phyloP scores from a whole-genome alignment of 2,797 vertebrate genomes.

The Craterocephalus amniculus region DNA sequence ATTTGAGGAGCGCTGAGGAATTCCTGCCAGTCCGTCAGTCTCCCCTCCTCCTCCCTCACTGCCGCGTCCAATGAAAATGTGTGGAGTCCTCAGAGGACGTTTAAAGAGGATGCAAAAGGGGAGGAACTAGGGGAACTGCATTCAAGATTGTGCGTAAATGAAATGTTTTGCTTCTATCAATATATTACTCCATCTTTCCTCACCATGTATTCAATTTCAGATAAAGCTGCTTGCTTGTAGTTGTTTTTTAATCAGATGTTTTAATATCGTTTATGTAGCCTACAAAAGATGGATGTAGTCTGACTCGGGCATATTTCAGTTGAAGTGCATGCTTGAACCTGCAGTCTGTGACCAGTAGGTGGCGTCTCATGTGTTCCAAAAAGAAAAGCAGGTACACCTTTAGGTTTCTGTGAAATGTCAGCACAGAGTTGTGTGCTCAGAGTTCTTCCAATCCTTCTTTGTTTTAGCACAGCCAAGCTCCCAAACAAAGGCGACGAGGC shows the following conservation, averaged over 20 bases:
- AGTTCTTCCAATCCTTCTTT: no score
- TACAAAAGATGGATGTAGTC: not conserved
- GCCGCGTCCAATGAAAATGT: slow-evolving; percentile 72
- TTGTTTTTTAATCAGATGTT: not conserved
- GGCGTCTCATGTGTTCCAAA: not conserved
- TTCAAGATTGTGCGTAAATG: not conserved
- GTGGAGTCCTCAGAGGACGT: slow-evolving; percentile 50
- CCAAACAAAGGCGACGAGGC: no score
- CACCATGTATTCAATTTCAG: not conserved
- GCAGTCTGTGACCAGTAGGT: not conserved
- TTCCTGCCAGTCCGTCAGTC: slow-evolving; percentile 62
- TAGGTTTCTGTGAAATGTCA: no score
- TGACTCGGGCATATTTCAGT: not conserved
- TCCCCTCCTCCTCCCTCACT: slow-evolving; percentile 53
- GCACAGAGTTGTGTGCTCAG: no score
- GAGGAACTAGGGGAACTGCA: slow-evolving; percentile 14
- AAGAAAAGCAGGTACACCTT: not conserved
- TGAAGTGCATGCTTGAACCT: not conserved
- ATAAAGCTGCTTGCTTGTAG: not conserved
- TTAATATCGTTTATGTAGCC: not conserved
- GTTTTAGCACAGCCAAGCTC: no score
- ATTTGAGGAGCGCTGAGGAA: slow-evolving; percentile 83
- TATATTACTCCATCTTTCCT: not conserved
- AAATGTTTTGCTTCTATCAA: not conserved
- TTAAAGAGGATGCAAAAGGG: slow-evolving; percentile 32